Evolutionary conservation across 2,888 invertebrate species (phyloP).

Genomic region (Muschampia plurimacula): DNA sequence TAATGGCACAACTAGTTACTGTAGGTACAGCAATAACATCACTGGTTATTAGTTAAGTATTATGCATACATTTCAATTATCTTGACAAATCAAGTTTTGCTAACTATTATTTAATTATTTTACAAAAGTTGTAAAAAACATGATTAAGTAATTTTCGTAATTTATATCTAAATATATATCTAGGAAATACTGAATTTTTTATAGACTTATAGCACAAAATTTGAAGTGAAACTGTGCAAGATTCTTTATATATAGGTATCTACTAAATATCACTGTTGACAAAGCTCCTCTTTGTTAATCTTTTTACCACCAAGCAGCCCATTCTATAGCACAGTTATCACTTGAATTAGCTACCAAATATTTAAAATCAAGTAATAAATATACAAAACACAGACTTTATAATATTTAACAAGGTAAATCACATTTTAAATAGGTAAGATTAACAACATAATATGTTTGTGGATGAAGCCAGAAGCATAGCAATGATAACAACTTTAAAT

Average conservation of each 20-base stretch:
- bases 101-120: constrained; percentile 76
- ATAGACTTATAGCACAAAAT: constrained; percentile 71
- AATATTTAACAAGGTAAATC: constrained; percentile 10
- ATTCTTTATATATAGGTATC: constrained; percentile 54
- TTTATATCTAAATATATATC: constrained; percentile 75
- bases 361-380: constrained; percentile 20
- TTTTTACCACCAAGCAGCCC: constrained; percentile 60
- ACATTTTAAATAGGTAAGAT: constrained; percentile 4
- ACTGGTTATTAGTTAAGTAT: constrained; percentile 54
- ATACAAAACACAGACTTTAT: constrained; percentile 9
- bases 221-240: constrained; percentile 75
- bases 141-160: constrained; percentile 59
- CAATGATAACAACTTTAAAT: constrained; percentile 73
- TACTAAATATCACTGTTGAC: constrained; percentile 74
- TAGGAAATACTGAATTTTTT: constrained; percentile 78
- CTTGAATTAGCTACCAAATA: constrained; percentile 57
- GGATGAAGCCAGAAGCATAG: constrained; percentile 57
- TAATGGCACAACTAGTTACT: constrained; percentile 82
- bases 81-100: constrained; percentile 72
- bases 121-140: constrained; percentile 77
- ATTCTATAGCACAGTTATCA: constrained; percentile 76
- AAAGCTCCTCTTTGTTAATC: constrained; percentile 67
- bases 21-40: constrained; percentile 65
- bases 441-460: constrained; percentile 29
- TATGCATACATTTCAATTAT: constrained; percentile 66